These are phyloP conservation scores for Allygus modestus DNA, from an alignment of 2,888 invertebrate genomes.

Conservation along the genomic window DNA sequence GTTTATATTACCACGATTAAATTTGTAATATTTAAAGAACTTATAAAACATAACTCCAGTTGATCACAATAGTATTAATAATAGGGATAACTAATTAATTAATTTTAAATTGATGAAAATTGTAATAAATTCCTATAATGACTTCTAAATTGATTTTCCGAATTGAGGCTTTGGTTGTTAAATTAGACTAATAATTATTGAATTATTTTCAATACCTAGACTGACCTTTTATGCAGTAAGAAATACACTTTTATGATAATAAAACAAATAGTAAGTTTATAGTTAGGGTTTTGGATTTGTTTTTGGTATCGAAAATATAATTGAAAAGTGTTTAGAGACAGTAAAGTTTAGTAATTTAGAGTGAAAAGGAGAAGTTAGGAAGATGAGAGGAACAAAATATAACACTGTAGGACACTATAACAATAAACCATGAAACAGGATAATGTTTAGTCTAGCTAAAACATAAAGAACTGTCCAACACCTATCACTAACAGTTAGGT, in stretches of 20 bases:
- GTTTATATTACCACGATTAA: no score
- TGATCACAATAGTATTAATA: no score
- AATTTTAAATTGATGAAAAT: no score
- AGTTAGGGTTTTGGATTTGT: background rate
- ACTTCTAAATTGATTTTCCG: no score
- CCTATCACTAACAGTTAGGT: conserved; percentile 44
- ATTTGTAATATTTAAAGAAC: no score
- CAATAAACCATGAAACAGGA: conserved; percentile 36
- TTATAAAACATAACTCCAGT: no score
- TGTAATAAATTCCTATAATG: no score
- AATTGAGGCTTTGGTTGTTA: no score
- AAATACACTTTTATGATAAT: background rate
- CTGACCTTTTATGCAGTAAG: no score
- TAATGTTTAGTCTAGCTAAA: conserved; percentile 45
- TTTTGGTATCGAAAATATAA: background rate
- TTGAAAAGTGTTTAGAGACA: background rate
- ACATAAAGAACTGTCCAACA: conserved; percentile 41
- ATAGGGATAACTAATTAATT: no score
- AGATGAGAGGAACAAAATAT: conserved; percentile 29
- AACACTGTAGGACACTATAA: conserved; percentile 28
- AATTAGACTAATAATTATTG: no score
- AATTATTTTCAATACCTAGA: no score
- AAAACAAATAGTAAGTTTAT: background rate
- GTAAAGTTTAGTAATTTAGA: background rate
- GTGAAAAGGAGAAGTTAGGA: conserved; percentile 35